Base-by-base conservation (phyloP, 2,888 invertebrate genomes). In the Hydropsyche betteni region DNA sequence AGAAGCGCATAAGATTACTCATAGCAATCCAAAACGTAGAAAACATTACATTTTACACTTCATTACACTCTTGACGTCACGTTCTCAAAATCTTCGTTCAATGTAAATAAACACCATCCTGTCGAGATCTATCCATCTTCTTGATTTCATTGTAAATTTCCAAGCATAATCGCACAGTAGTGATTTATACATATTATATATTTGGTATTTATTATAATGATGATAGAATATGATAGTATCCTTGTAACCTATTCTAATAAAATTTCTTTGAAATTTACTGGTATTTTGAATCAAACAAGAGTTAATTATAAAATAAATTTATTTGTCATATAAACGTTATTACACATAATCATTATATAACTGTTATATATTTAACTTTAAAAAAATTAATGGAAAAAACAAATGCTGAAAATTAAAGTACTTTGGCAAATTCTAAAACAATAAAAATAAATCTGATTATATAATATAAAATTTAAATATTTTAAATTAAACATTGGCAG, bases 161-260 rank as follows among this genome's bases (percentile, higher is more conserved):
- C 69, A 72, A 36, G n/a, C 73, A 75, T 75, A 75, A 74, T 71
- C 58, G 75, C 75, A 73, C 75, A 58, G 75, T 77, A 75, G 75
- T 77, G 50, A 61, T 61, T 71, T 70, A 72, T 72, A 53, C 70
- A 72, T 72, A 72, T 12, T 64, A 76, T 76, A 74, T 75, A 75
- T 72, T 68, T 75, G 58, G 68, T 75, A 75, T 75, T 73, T 75
- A 75, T 69, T 50, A 70, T 44, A 69, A 69, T 44, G 55, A 72
- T 72, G 33, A 73, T 58, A 76, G 68, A 68, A 38, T 69, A 68
- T 61, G 33, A 77, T 75, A 75, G 75, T 74, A 73, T 74, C 75
- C 38, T 75, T 77, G 77, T 75, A 77, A 75, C 74, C 69, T 73
- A 77, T 72, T 70, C 68, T 53, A 68, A 75, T 75, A 77, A 75